Conservation (phyloP, 2,797 vertebrate species). For the Denticeps clupeoides region DNA sequence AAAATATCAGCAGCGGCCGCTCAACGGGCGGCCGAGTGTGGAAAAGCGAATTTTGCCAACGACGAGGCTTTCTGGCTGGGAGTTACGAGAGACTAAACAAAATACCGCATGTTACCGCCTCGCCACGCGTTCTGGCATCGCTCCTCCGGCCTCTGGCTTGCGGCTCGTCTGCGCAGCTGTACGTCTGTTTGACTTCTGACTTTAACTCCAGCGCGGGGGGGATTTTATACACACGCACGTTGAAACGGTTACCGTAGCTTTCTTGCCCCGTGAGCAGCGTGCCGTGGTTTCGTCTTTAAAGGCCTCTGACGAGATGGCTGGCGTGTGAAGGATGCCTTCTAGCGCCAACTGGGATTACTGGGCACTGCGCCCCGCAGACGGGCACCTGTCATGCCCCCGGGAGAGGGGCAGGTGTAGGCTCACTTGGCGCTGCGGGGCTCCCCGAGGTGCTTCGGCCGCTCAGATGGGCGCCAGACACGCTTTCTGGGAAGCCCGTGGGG, state of each 20-base stretch:
- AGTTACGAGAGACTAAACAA: no score
- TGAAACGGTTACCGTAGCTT: no score
- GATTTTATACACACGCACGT: constrained; percentile 16
- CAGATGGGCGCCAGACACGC: neutral
- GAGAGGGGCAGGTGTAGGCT: neutral
- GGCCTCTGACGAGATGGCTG: no score
- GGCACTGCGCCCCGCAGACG: neutral
- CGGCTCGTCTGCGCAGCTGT: neutral
- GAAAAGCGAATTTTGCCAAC: no score
- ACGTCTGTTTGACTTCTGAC: neutral
- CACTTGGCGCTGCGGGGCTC: neutral
- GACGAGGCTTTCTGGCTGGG: no score
- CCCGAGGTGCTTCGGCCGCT: no score
- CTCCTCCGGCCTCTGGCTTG: neutral
- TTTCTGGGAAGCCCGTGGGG: no score
- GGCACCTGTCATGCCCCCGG: neutral
- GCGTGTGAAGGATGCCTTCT: neutral
- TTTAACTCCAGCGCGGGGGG: neutral
- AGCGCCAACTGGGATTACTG: neutral
- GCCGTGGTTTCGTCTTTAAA: no score
- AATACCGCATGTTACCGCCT: constrained; percentile 12
- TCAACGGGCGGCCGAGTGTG: no score
- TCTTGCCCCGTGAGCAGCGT: no score
- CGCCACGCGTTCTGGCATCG: constrained; percentile 12
- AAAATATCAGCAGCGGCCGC: no score